Conservation (phyloP, 1,140 invertebrate genomes). For the Calliopsis andreniformis region DNA sequence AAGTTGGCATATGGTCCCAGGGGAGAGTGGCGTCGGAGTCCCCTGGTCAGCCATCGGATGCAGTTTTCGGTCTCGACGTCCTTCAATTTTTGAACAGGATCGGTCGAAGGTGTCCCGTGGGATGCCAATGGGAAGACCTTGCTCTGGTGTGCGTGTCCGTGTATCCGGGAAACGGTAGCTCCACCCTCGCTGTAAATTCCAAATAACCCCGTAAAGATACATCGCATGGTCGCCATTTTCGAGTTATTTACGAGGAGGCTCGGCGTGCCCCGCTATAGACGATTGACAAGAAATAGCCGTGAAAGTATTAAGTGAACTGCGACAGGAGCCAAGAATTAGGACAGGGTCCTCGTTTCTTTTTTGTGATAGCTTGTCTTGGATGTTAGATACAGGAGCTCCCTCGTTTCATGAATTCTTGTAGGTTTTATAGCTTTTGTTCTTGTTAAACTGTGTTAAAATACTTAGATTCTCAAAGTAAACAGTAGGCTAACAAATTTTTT, state of each 20-base stretch:
- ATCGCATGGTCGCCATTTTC: conserved; percentile 65
- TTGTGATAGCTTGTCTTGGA: no score
- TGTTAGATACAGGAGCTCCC: no score
- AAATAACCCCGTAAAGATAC: conserved; percentile 70
- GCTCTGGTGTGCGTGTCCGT: conserved; percentile 22
- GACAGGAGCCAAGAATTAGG: conserved; percentile 32
- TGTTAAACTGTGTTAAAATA: no score
- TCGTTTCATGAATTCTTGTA: no score
- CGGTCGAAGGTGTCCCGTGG: conserved; percentile 70
- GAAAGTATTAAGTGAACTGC: conserved; percentile 34
- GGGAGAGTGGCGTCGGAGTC: conserved; percentile 58
- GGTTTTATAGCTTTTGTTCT: no score
- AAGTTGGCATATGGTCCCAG: conserved; percentile 50
- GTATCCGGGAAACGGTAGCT: conserved; percentile 60
- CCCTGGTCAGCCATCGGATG: conserved; percentile 78
- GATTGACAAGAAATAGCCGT: conserved; percentile 60
- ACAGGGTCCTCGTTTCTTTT: no score
- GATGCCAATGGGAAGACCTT: conserved; percentile 62
- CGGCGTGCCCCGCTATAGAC: conserved; percentile 31
- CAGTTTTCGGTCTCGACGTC: conserved; percentile 76
- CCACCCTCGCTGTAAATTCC: conserved; percentile 73
- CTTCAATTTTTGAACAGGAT: conserved; percentile 79
- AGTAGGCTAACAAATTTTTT: no score
- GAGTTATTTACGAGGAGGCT: conserved; percentile 60
- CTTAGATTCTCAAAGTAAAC: no score